Base-by-base conservation (phyloP, 2,888 invertebrate genomes). In the Hirudinaria manillensis region DNA sequence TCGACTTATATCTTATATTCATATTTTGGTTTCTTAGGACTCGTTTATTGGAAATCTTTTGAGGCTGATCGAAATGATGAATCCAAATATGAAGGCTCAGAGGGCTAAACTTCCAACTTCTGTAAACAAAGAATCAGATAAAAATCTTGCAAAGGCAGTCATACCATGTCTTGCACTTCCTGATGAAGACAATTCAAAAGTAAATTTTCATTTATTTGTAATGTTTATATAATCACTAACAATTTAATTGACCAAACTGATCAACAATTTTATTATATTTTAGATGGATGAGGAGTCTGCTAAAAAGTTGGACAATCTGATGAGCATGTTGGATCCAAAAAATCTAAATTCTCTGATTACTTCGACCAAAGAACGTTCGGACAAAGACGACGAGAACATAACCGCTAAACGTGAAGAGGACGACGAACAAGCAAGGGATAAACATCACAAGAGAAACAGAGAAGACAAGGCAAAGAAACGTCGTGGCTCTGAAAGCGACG, bases 11-110 rank as follows among this genome's bases (percentile, higher is more conserved):
- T 45, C 13, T 7, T 7, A 61, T 61, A 56, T 16, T 13, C 27
- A 27, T 24, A 13, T 67, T n/a, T 70, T 76, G 21, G 16, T 75
- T 66, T 68, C 80, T 81, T 82, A 90, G 88, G 98, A 99, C 83
- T 97, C 98, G 0, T 92, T 99, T 81, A 90, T 93, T 80, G 91
- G 93, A 1, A 99, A 96, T 85, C 88, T 99, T 53, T 88, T 97
- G 38, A 89, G 98, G 75, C 92, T 99, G 74, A 97, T 99, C 78
- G 93, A 95, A 81, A 93, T 94, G 82, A 97, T 98, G 97, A 91
- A 91, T 84, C 87, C 87, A 4, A 82, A 82, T 76, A 78, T 77
- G 6, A 73, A 74, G 34, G 68, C 72, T 70, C 76, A 75, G 73
- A 75, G 72, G 24, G 76, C 75, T 56, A 75, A 79, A 45, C 27